Base-by-base conservation (phyloP, 1,140 invertebrate genomes). In the Ceratosolen fusciceps region DNA sequence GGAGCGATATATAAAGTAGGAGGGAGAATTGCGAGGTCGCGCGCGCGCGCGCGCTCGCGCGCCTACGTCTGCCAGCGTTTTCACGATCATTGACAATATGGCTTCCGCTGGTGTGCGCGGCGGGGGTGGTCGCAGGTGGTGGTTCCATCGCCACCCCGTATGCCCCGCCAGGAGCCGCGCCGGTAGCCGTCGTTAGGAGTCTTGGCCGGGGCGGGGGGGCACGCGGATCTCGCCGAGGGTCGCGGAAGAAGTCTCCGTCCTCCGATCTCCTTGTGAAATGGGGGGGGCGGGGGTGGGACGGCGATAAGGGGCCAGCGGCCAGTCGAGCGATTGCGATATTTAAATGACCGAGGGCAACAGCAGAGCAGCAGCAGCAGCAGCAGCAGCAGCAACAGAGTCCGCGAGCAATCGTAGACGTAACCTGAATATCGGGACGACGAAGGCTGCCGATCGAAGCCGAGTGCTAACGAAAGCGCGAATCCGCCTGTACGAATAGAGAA, bases 11-110 rank as follows among this genome's bases (percentile, higher is more conserved):
- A 34, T 12, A 34, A 14, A 65, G 60, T 19, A n/a, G 19, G 60
- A 37, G 60, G 21, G 8, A 37, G 60, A 60, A 60, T 24, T 26
- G n/a, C n/a, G 14, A 56, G 54, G 54, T 56, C 9, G 21, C 54
- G 5, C n/a, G n/a, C n/a, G n/a, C n/a, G n/a, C n/a, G n/a, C 5
- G 52, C 52, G 52, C 52, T 8, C 52, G 52, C 52, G 52, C 52
- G 52, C n/a, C 16, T 37, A 3, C 4, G 60, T 0, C 31, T 43
- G 19, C 21, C 34, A n/a, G 7, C 16, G 24, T 47, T 43, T 68
- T 37, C 60, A 65, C 60, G 60, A 34, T 65, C 60, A 21, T 65
- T 65, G 60, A 65, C 60, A 65, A 65, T 65, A 65, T 65, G 60
- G 60, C 67, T 67, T 67, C 62, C 67, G 67, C 67, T 12, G n/a